Evolutionary conservation across 1,140 invertebrate species (phyloP).

Genomic region (Trachymyrmex cornetzi): DNA sequence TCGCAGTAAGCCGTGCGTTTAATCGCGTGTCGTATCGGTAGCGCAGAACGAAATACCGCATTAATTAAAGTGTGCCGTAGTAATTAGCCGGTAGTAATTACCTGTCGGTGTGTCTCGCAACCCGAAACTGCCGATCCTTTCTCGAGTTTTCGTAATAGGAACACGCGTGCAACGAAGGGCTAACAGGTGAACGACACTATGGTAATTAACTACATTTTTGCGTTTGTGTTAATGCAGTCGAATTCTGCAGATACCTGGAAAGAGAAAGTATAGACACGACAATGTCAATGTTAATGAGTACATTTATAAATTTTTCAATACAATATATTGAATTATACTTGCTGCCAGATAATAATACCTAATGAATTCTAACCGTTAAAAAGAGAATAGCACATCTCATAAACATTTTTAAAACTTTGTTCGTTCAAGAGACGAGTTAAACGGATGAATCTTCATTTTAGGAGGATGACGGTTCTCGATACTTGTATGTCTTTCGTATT

Average conservation of each 20-base stretch:
- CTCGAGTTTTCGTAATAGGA: constrained; percentile 55
- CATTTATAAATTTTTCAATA: neutral
- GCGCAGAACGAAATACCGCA: constrained; percentile 55
- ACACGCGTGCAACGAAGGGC: constrained; percentile 1
- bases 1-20: constrained; percentile 32
- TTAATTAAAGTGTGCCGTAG: constrained; percentile 60
- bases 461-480: neutral
- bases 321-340: neutral
- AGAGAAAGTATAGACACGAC: neutral
- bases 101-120: constrained; percentile 40
- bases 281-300: neutral
- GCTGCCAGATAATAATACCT: neutral
- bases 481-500: constrained; percentile 20
- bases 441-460: neutral
- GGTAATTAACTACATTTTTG: constrained; percentile 38
- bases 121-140: constrained; percentile 39
- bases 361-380: neutral
- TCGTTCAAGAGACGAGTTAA: neutral
- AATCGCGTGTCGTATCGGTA: constrained; percentile 54
- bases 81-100: constrained; percentile 53
- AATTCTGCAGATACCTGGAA: neutral
- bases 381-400: neutral
- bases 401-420: constrained; percentile 9
- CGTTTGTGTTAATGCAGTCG: neutral
- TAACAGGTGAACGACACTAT: neutral